Evolutionary conservation across 2,797 vertebrate genomes (phyloP).

Genomic region (Sus cebifrons): DNA sequence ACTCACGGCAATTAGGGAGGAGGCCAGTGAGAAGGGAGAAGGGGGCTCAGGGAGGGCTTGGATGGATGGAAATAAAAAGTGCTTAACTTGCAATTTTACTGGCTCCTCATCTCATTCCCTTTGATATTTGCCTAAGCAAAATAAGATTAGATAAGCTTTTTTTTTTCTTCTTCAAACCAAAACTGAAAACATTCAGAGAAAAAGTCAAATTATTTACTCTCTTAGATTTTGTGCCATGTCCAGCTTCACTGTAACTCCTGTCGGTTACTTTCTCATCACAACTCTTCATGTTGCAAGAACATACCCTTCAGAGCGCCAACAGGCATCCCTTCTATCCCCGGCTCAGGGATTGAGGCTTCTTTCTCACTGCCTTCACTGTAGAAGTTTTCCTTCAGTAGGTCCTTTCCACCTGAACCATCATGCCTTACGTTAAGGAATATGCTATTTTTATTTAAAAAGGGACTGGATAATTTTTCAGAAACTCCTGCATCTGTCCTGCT

Average conservation of each 20-base stretch:
- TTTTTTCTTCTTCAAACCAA: slow-evolving; percentile 25
- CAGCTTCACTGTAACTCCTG: background rate
- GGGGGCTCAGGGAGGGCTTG: too few relatives aligned
- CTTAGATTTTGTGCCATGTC: background rate
- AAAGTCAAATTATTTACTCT: background rate
- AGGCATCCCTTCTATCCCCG: background rate
- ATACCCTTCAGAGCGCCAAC: background rate
- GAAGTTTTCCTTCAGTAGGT: background rate
- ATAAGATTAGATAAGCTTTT: background rate
- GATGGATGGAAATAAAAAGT: background rate
- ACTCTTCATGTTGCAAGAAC: background rate
- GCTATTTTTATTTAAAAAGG: slow-evolving; percentile 26
- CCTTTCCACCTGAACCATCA: background rate
- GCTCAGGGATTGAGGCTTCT: background rate
- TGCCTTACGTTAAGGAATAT: background rate
- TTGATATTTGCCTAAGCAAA: slow-evolving; percentile 43
- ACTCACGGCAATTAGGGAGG: background rate
- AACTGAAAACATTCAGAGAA: slow-evolving; percentile 32
- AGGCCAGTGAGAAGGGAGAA: background rate
- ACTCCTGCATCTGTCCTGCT: background rate
- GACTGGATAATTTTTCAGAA: slow-evolving; percentile 26
- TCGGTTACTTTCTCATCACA: background rate
- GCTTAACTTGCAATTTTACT: background rate
- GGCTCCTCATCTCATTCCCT: background rate
- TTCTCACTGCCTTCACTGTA: background rate